Evolutionary conservation across 2,113 vertebrate species (phyloP).

Genomic region (Petromus typicus): DNA sequence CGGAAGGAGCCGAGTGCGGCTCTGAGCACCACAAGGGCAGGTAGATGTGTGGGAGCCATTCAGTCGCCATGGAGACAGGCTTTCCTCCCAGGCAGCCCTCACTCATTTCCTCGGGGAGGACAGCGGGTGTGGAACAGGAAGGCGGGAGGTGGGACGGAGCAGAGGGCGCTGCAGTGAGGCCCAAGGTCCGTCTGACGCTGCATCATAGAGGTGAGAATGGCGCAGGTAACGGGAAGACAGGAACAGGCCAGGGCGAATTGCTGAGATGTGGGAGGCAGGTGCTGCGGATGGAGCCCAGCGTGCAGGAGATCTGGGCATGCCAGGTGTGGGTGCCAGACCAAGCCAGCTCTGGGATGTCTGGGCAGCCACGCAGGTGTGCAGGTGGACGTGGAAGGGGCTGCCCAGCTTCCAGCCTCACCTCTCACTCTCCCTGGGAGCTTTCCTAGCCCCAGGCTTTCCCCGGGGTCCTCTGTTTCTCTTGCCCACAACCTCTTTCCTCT

Average conservation of each 20-base stretch:
- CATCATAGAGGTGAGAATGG: accelerated
- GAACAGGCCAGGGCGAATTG: accelerated
- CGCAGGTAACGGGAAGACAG: background rate
- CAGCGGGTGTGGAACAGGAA: accelerated
- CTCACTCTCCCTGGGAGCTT: background rate
- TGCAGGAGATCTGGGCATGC: accelerated
- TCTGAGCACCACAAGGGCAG: accelerated
- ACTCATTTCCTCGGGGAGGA: accelerated
- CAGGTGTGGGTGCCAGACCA: accelerated
- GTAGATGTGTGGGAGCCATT: accelerated
- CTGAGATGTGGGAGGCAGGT: accelerated
- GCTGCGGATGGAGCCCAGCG: accelerated
- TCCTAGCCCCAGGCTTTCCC: background rate
- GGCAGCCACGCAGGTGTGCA: accelerated
- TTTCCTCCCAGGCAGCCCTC: accelerated
- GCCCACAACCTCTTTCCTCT: background rate
- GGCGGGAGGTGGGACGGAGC: background rate
- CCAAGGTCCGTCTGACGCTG: background rate
- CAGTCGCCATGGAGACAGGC: background rate
- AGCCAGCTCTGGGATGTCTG: accelerated
- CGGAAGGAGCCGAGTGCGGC: background rate
- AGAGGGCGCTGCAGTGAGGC: accelerated
- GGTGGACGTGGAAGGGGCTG: background rate
- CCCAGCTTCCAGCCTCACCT: accelerated
- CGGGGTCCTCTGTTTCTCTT: background rate